Base-by-base conservation (phyloP, 2,797 vertebrate genomes). In the Podarcis lilfordi region DNA sequence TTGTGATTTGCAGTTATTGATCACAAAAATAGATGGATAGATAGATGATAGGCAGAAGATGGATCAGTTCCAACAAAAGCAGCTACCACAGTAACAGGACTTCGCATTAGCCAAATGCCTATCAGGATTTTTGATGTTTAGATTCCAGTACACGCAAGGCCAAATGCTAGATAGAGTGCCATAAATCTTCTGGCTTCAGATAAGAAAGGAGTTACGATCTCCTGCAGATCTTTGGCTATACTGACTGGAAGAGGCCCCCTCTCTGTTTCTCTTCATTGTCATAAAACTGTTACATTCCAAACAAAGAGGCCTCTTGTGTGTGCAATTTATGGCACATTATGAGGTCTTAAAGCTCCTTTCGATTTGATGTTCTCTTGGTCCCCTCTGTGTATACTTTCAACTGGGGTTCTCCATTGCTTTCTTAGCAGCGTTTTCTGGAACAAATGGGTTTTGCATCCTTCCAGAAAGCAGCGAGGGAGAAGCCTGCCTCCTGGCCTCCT, bases 251-350 rank as follows among this genome's bases (percentile, higher is more conserved):
- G 61, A 82, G 71, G 37, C 80, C 40, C 80, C 7, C 43, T 68
- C 32, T 78, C 87, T 43, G 87, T 55, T 88, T 83, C 81, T 78
- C 64, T 77, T 84, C 75, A 88, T 69, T 88, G 64, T 83, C 81
- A 88, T 88, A 84, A 88, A 88, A 83, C 72, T 78, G 74, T 69
- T 83, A 84, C 37, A 83, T 88, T 78, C 87, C 64, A 76, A 78
- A 83, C 76, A 79, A 50, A 74, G 40, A 77, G 80, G 86, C 72
- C 80, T 88, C 86, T 50, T 35, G 72, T 78, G 80, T 32, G 43
- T 78, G 59, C n/a, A 59, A 82, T 68, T 80, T 68, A 77, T 77
- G 50, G 43, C 86, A 55, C 77, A 83, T 88, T 83, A 83, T 83
- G 80, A 77, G 23, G 40, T 32, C 72, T 50, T 82, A 82, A 82